Percentiles rank a stretch among this genome's conserved stretches.
phyloP scores from a whole-genome alignment of 2,888 invertebrate species.

The Apoderus coryli region DNA sequence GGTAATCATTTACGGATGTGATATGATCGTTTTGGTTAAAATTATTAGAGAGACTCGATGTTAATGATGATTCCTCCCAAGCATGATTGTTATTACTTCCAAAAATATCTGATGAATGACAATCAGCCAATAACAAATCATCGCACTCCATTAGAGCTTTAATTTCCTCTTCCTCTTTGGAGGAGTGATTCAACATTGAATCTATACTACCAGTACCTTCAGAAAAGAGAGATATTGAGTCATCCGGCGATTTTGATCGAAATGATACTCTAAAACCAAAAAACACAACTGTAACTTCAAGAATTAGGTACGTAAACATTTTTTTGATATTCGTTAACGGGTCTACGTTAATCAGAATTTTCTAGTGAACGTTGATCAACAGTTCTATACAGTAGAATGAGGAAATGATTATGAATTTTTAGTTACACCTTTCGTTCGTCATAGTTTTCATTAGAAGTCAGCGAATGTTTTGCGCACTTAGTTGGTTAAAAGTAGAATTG shows the following conservation, averaged over 20 bases:
- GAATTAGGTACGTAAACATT: not conserved
- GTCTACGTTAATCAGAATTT: no score
- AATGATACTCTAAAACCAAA: slow-evolving; percentile 42
- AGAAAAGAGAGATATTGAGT: slow-evolving; percentile 49
- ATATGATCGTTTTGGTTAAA: slow-evolving; percentile 23
- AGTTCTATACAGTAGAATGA: no score
- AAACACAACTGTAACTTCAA: not conserved
- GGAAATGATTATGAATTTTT: no score
- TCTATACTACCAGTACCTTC: slow-evolving; percentile 71
- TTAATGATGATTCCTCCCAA: slow-evolving; percentile 30
- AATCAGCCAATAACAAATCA: slow-evolving; percentile 25
- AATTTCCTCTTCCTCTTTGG: slow-evolving; percentile 66
- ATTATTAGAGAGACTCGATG: slow-evolving; percentile 26
- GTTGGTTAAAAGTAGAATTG: no score
- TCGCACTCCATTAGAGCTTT: slow-evolving; percentile 43
- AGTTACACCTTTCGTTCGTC: no score
- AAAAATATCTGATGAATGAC: slow-evolving; percentile 28
- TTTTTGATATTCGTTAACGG: no score
- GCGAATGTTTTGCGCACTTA: no score
- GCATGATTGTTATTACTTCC: slow-evolving; percentile 19
- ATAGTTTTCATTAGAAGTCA: no score
- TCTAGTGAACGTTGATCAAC: no score
- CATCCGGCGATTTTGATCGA: slow-evolving; percentile 59
- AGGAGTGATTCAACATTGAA: slow-evolving; percentile 78
- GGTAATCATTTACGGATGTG: slow-evolving; percentile 23